These are phyloP conservation scores for Simalia tracyae DNA, from an alignment of 2,797 vertebrate species.

Conservation along the genomic window DNA sequence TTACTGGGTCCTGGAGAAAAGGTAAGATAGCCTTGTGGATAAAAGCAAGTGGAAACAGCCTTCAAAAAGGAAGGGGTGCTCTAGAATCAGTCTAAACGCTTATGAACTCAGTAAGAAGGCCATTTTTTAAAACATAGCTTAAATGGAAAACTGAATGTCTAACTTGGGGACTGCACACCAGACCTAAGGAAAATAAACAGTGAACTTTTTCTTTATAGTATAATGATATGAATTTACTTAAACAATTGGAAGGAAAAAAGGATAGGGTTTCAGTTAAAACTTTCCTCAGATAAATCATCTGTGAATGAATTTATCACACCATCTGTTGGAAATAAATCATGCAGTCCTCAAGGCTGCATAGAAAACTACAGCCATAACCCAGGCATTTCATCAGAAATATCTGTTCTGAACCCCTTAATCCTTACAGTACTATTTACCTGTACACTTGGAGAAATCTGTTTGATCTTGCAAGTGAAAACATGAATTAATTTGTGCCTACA, in stretches of 20 bases:
- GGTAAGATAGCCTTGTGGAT: not conserved
- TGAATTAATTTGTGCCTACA: conserved; percentile 15
- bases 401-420: conserved; percentile 23
- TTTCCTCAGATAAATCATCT: conserved; percentile 39
- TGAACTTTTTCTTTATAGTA: conserved; percentile 7
- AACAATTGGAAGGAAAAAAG: conserved; percentile 17
- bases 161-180: conserved; percentile 5
- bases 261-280: conserved; percentile 22
- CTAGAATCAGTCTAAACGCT: conserved; percentile 17
- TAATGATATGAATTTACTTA: conserved; percentile 29
- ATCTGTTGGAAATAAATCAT: conserved; percentile 4
- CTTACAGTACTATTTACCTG: conserved; percentile 4
- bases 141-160: conserved; percentile 26
- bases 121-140: conserved; percentile 7
- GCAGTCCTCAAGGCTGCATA: conserved; percentile 27
- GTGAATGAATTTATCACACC: conserved; percentile 34
- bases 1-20: conserved; percentile 25
- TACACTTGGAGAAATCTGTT: not conserved
- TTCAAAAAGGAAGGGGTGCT: conserved; percentile 11
- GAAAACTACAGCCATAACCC: conserved; percentile 36
- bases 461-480: conserved; percentile 1
- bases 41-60: conserved; percentile 3
- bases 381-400: not conserved
- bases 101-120: conserved; percentile 13
- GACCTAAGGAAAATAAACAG: conserved; percentile 25